A percentile compares a stretch with the other conserved stretches of the same genome.
These are phyloP conservation scores for Cinclus mexicanus DNA, from an alignment of 2,113 vertebrate species.

Conservation along the genomic window DNA sequence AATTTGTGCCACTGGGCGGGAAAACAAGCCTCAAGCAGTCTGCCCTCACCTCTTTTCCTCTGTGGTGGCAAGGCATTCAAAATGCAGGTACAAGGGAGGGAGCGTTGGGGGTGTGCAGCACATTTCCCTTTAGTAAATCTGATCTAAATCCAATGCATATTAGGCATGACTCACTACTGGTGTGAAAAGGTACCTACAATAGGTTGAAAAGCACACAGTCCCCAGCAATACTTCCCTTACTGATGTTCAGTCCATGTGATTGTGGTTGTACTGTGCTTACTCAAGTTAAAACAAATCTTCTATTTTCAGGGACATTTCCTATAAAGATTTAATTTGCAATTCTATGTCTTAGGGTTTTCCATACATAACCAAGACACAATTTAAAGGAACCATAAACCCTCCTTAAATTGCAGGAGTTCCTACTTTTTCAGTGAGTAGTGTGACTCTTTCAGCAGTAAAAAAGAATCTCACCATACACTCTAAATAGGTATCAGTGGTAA, in stretches of 20 bases:
- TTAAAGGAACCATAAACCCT: background rate
- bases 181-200: background rate
- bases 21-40: background rate
- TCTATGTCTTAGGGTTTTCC: background rate
- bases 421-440: background rate
- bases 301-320: background rate
- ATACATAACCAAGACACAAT: background rate
- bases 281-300: background rate
- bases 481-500: background rate
- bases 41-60: background rate
- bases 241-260: background rate
- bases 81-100: background rate
- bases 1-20: background rate
- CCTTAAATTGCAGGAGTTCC: background rate
- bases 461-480: background rate
- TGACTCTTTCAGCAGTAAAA: background rate
- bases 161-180: background rate
- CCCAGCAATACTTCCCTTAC: background rate
- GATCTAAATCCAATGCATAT: background rate
- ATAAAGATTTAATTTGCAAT: background rate
- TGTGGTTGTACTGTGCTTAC: background rate
- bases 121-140: background rate
- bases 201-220: background rate
- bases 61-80: accelerated
- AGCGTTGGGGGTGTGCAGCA: background rate